These are phyloP conservation scores for Miniopterus natalensis DNA, from an alignment of 2,113 vertebrate species.

Conservation along the genomic window DNA sequence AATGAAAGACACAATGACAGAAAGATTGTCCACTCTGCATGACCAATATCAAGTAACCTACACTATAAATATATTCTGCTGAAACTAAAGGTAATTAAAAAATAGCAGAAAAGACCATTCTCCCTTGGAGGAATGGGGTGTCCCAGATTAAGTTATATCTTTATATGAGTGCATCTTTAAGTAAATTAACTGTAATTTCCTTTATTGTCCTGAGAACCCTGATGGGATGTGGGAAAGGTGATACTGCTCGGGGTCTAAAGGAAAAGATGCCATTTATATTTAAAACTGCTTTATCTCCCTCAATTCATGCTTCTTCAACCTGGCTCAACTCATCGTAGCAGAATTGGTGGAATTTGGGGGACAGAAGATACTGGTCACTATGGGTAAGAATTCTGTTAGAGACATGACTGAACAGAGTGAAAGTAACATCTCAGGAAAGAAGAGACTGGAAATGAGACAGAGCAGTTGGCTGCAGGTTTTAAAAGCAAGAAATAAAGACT, in stretches of 20 bases:
- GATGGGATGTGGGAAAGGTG: not conserved
- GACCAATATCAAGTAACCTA: not conserved
- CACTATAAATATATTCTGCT: not conserved
- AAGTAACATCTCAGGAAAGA: not conserved
- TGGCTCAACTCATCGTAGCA: not conserved
- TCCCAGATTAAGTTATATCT: not conserved
- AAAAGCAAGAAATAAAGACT: not conserved
- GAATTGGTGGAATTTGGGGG: not conserved
- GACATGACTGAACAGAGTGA: not conserved
- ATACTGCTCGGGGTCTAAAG: not conserved
- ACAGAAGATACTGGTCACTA: not conserved
- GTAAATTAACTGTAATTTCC: not conserved
- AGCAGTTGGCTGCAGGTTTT: not conserved
- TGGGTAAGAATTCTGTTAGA: not conserved
- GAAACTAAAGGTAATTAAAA: not conserved
- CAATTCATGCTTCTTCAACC: fast-evolving
- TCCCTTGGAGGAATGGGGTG: fast-evolving
- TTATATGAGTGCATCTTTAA: not conserved
- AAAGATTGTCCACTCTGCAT: not conserved
- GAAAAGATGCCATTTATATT: not conserved
- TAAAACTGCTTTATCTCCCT: too few relatives aligned
- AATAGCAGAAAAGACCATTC: not conserved
- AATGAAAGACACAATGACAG: not conserved
- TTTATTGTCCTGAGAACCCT: not conserved
- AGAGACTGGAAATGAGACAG: not conserved